Evolutionary conservation across 2,888 invertebrate genomes (phyloP).

Genomic region (Neoaliturus tenellus): DNA sequence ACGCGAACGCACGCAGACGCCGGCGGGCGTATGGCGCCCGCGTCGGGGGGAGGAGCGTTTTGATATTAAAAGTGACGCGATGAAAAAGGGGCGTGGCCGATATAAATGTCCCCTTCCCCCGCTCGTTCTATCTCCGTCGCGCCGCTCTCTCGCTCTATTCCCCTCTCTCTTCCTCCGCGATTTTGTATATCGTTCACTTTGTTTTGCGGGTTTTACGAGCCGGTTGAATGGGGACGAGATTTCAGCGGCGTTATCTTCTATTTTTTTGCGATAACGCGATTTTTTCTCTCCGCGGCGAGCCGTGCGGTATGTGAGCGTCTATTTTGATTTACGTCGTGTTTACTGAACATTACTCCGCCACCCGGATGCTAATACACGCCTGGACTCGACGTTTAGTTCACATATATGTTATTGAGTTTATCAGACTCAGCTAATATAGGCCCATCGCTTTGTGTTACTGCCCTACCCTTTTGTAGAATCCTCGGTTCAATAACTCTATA

Average conservation of each 20-base stretch:
- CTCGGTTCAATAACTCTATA: too few species aligned
- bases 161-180: slow-evolving; percentile 41
- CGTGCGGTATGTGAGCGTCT: slow-evolving; percentile 12
- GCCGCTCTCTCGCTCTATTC: slow-evolving; percentile 5
- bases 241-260: slow-evolving; percentile 27
- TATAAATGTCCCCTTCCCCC: slow-evolving; percentile 57
- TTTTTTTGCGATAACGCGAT: slow-evolving; percentile 41
- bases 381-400: slow-evolving; percentile 1
- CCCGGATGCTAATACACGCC: neutral
- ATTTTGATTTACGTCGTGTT: slow-evolving; percentile 44
- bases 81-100: slow-evolving; percentile 58
- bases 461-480: too few species aligned
- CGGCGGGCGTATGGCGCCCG: slow-evolving; percentile 59
- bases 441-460: neutral
- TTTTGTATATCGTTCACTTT: slow-evolving; percentile 48
- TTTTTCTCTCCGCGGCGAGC: neutral
- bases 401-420: slow-evolving; percentile 15
- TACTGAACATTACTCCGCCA: neutral
- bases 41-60: slow-evolving; percentile 59
- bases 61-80: slow-evolving; percentile 61
- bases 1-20: slow-evolving; percentile 47
- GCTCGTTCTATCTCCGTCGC: slow-evolving; percentile 22
- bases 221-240: slow-evolving; percentile 42
- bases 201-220: slow-evolving; percentile 52
- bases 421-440: neutral